phyloP scores from a whole-genome alignment of 2,113 vertebrate genomes.

The Climacteris rufus region DNA sequence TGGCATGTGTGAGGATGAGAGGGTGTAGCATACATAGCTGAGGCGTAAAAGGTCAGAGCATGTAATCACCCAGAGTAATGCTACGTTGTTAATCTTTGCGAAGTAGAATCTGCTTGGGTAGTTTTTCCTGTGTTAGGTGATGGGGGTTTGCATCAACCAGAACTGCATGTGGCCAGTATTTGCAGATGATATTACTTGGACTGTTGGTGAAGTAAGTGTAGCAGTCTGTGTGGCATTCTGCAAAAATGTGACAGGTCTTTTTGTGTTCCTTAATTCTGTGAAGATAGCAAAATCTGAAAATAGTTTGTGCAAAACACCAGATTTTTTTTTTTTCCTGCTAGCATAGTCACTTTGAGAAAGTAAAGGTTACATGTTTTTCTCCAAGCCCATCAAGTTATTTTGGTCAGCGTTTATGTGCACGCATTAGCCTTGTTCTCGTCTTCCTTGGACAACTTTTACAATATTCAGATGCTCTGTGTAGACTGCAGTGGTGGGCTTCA shows the following conservation, averaged over 20 bases:
- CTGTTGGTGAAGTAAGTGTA: neutral
- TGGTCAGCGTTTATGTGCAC: neutral
- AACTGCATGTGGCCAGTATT: neutral
- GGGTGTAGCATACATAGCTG: neutral
- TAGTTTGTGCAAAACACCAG: neutral
- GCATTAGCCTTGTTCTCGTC: neutral
- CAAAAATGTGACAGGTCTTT: neutral
- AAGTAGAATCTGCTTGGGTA: neutral
- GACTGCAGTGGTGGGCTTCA: neutral
- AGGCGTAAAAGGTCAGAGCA: neutral
- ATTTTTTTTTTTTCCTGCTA: neutral
- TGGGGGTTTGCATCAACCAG: neutral
- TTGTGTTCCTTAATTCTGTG: neutral
- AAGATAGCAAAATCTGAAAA: neutral
- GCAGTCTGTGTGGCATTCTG: neutral
- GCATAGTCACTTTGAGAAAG: neutral
- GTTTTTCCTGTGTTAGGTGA: neutral
- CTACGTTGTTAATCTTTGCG: neutral
- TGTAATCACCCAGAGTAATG: accelerated
- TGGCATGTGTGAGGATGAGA: neutral
- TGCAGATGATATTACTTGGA: neutral
- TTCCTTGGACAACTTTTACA: neutral
- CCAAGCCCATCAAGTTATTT: neutral
- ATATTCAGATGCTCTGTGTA: neutral
- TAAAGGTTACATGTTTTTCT: neutral